Percentiles rank a stretch among this genome's conserved stretches.
Evolutionary conservation across 2,113 vertebrate species (phyloP).

Genomic region (Oncorhynchus keta): DNA sequence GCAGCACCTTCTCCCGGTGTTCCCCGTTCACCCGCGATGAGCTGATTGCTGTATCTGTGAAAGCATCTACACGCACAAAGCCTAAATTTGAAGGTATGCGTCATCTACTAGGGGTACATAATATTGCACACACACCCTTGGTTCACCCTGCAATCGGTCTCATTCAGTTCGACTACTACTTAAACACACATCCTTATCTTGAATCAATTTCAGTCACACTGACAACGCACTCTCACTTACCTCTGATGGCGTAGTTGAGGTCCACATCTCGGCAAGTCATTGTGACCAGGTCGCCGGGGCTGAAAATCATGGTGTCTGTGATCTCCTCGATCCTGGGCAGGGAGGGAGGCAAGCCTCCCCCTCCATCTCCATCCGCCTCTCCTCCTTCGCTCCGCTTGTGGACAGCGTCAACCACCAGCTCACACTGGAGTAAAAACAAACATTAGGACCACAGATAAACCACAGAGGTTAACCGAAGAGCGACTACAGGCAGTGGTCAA

Average conservation of each 20-base stretch:
- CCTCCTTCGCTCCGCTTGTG: conserved; percentile 77
- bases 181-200: too few species aligned
- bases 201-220: too few species aligned
- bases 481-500: too few species aligned
- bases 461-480: background rate
- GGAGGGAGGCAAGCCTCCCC: conserved; percentile 43
- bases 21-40: conserved; percentile 82
- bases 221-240: conserved; percentile 27
- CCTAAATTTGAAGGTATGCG: too few species aligned
- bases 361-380: conserved; percentile 53
- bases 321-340: conserved; percentile 83
- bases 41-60: conserved; percentile 82
- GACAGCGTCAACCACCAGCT: conserved; percentile 86
- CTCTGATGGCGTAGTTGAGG: conserved; percentile 83
- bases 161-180: too few species aligned
- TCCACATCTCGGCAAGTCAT: conserved; percentile 86
- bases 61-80: conserved; percentile 70
- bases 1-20: conserved; percentile 84
- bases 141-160: too few species aligned
- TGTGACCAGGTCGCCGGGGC: conserved; percentile 80
- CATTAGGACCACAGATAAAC: background rate
- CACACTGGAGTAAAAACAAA: conserved; percentile 71
- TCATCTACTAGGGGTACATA: too few species aligned
- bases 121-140: too few species aligned
- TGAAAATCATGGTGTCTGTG: conserved; percentile 88